Evolutionary conservation across 2,797 vertebrate species (phyloP), one percentile per base, ranked within the genome.

Genomic region (Gouania willdenowi): DNA sequence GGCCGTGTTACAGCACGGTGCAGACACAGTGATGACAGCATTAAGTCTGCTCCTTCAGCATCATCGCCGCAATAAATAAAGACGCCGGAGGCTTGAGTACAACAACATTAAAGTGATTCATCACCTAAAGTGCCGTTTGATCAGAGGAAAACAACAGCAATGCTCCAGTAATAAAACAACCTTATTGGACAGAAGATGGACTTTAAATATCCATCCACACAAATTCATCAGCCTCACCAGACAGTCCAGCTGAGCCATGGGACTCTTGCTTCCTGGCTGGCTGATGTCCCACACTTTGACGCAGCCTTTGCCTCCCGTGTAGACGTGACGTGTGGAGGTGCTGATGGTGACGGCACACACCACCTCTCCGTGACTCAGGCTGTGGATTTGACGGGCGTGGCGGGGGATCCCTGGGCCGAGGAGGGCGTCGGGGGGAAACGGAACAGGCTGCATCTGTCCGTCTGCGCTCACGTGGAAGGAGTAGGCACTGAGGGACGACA

Each of bases 391-490:
- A 6, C 91, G 89, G 14, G 91, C 91, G 3, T 92, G 91, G 4
- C 91, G 88, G 27, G 91, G 91, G 43, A 93, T 92, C 8, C 90
- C 89, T 0, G 90, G 88, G 6, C 91, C 91, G 19, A 92, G 88
- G 48, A 93, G 86, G 43, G 91, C 90, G 1, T 92, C 91, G 0
- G 91, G 91, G 9, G 92, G 92, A 28, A 93, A 93, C 16, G 92
- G 92, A 28, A 93, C 92, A 0, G 92, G 92, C 75, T 93, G 92
- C 92, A 93, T 93, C 85, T 93, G 92, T 5, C 92, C 91, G 3
- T 93, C 91, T 0, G 91, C 92, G 0, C 90, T 94, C 35, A 94
- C 92, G 0, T 94, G 92, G 80, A 94, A 94, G 3, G 92, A 94
- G 51, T 93, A 93, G 0, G 92, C 91, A 6, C 91, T 93, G 73